Evolutionary conservation across 2,113 vertebrate genomes (phyloP).

Genomic region (Illadopsis cleaveri): DNA sequence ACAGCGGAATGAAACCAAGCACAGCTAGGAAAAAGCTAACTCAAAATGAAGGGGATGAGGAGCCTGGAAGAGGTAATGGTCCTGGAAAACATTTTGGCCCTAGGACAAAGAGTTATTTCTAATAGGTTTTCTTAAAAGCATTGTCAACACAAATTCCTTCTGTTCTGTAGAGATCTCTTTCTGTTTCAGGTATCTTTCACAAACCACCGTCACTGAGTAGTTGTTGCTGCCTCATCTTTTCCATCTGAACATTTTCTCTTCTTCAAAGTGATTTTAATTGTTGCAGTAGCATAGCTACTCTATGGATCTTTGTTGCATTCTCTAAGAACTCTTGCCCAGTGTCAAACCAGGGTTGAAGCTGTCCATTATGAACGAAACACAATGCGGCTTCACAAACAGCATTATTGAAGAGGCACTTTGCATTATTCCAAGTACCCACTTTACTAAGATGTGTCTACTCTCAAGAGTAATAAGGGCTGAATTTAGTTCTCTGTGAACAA

Average conservation of each 20-base stretch:
- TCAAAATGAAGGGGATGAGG: constrained; percentile 29
- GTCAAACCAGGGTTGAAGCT: neutral
- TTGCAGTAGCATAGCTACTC: neutral
- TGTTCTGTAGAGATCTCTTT: neutral
- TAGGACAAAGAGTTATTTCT: neutral
- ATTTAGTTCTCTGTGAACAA: neutral
- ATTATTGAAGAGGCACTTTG: neutral
- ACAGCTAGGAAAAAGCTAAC: constrained; percentile 2
- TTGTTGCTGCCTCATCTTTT: neutral
- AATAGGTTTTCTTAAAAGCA: constrained; percentile 17
- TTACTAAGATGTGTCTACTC: neutral
- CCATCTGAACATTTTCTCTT: neutral
- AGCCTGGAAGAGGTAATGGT: neutral
- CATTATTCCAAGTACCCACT: neutral
- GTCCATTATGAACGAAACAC: neutral
- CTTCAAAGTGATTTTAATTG: neutral
- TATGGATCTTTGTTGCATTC: neutral
- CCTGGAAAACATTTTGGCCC: neutral
- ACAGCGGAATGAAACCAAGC: neutral
- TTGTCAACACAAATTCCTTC: neutral
- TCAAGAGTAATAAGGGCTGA: neutral
- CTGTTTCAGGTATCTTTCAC: neutral
- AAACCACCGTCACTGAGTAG: neutral
- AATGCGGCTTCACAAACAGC: neutral
- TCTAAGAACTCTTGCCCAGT: neutral